Conservation (phyloP, 2,113 vertebrate genomes). For the Charadrius vociferus region DNA sequence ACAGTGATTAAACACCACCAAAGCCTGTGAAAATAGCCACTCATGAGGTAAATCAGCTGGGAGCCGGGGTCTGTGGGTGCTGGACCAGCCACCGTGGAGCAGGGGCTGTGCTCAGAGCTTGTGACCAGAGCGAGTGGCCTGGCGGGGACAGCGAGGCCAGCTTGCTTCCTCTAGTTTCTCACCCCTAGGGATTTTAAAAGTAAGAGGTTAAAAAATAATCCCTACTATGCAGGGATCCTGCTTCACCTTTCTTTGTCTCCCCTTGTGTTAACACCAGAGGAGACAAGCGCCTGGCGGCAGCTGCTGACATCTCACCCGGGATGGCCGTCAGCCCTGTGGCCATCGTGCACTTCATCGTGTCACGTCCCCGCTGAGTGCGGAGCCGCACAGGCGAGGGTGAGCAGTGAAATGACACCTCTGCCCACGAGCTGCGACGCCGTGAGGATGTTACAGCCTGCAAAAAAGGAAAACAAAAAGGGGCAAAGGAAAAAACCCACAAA, state of each 20-base stretch:
- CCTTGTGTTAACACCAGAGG: neutral
- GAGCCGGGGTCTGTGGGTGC: rapidly evolving
- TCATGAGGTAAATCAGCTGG: rapidly evolving
- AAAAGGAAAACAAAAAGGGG: neutral
- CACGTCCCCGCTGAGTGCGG: rapidly evolving
- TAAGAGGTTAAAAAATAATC: neutral
- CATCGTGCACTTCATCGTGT: rapidly evolving
- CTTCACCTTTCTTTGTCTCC: neutral
- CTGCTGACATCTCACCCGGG: rapidly evolving
- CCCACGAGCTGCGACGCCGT: rapidly evolving
- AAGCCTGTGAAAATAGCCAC: neutral
- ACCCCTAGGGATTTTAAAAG: neutral
- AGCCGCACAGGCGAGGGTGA: rapidly evolving
- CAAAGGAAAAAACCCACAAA: neutral
- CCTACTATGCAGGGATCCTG: neutral
- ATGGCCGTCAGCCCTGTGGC: rapidly evolving
- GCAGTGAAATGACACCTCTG: neutral
- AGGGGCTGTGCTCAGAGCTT: rapidly evolving
- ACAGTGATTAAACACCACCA: neutral
- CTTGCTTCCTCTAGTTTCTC: neutral
- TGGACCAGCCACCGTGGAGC: no score
- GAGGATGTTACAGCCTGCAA: neutral
- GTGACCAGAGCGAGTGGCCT: neutral
- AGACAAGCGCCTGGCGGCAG: rapidly evolving
- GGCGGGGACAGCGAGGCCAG: rapidly evolving